phyloP scores from a whole-genome alignment of 2,888 invertebrate species.

The Volucella bombylans region DNA sequence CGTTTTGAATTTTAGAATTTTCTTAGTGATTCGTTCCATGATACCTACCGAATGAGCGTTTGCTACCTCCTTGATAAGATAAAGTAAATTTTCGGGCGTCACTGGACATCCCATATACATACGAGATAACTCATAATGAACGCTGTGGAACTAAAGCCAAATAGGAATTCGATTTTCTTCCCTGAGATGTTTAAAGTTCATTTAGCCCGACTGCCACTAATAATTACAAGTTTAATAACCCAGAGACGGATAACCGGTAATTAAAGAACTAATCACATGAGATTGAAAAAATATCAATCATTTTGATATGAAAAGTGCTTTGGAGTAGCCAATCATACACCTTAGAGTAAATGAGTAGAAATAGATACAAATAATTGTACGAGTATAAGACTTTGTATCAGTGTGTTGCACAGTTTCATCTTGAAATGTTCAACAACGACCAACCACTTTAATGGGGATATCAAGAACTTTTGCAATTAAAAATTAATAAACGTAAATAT shows the following conservation, averaged over 20 bases:
- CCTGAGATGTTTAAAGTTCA: neutral
- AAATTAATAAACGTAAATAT: constrained; percentile 68
- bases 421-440: constrained; percentile 8
- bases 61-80: constrained; percentile 11
- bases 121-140: constrained; percentile 1
- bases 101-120: neutral
- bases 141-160: constrained; percentile 11
- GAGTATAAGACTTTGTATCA: no score
- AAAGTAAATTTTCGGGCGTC: constrained; percentile 29
- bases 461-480: constrained; percentile 54
- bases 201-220: constrained; percentile 16
- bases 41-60: constrained; percentile 3
- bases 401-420: constrained; percentile 36
- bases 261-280: constrained; percentile 52
- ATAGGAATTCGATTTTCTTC: neutral
- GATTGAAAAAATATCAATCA: constrained; percentile 59
- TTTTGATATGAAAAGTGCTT: constrained; percentile 64
- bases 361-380: no score
- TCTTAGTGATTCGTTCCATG: constrained; percentile 9
- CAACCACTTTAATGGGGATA: neutral
- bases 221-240: constrained; percentile 56
- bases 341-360: constrained; percentile 8
- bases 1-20: constrained; percentile 34
- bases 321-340: constrained; percentile 54
- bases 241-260: constrained; percentile 34